phyloP scores from a whole-genome alignment of 2,113 vertebrate genomes.

The Microcebus tavaratra region DNA sequence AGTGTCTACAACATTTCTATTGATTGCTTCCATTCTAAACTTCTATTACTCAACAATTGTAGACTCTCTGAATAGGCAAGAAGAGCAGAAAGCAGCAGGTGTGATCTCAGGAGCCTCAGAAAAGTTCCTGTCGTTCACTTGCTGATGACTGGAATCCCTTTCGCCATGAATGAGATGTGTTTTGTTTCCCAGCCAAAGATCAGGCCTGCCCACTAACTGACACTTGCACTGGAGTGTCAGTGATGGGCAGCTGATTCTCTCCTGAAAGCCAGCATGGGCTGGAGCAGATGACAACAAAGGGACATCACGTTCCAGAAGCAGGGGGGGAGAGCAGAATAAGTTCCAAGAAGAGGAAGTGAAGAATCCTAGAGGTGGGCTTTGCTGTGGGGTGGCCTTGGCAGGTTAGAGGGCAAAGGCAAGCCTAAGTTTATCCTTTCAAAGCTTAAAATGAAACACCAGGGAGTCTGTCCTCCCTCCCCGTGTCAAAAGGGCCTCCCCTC shows the following conservation, averaged over 20 bases:
- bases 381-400: conserved; percentile 42
- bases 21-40: background rate
- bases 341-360: background rate
- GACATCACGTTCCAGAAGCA: background rate
- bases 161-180: background rate
- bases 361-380: conserved; percentile 41
- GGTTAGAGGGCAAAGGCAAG: conserved; percentile 76
- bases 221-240: background rate
- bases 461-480: background rate
- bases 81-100: background rate
- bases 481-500: background rate
- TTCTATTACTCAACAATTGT: background rate
- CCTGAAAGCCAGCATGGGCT: background rate
- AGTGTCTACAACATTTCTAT: background rate
- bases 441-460: conserved; percentile 64
- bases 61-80: background rate
- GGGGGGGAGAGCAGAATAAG: background rate
- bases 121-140: background rate
- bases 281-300: background rate
- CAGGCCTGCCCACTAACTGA: background rate
- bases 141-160: background rate
- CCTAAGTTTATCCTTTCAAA: conserved; percentile 71
- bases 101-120: background rate
- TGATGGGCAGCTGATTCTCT: background rate
- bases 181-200: background rate